Evolutionary conservation across 2,797 vertebrate species (phyloP).

Genomic region (Rhynchotus rufescens): DNA sequence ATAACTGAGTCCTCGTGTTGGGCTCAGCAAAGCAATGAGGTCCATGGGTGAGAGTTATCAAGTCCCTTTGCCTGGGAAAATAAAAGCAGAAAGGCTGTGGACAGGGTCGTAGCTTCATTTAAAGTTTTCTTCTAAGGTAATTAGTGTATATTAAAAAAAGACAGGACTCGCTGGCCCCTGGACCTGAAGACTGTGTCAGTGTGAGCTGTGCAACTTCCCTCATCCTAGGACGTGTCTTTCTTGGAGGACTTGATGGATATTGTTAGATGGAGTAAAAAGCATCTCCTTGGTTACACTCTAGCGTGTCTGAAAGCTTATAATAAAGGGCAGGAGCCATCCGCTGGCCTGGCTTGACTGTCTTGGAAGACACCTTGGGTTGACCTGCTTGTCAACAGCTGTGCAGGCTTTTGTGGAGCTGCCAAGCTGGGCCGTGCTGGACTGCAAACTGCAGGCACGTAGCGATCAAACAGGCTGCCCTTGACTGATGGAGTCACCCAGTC

Average conservation of each 20-base stretch:
- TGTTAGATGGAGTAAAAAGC: background rate
- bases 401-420: background rate
- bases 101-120: background rate
- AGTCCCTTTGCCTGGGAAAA: conserved; percentile 42
- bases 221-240: background rate
- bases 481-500: background rate
- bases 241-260: background rate
- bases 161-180: background rate
- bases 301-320: background rate
- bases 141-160: conserved; percentile 42
- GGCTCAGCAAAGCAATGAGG: background rate
- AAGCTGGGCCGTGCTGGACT: background rate
- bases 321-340: background rate
- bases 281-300: background rate
- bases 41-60: background rate
- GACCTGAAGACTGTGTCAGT: background rate
- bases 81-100: conserved; percentile 29
- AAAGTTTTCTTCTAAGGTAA: conserved; percentile 28
- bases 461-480: background rate
- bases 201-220: background rate
- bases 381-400: background rate
- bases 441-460: background rate
- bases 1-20: too few relatives aligned
- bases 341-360: background rate
- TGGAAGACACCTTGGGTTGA: background rate